phyloP scores from a whole-genome alignment of 2,888 invertebrate species.

The Chouioia cunea region DNA sequence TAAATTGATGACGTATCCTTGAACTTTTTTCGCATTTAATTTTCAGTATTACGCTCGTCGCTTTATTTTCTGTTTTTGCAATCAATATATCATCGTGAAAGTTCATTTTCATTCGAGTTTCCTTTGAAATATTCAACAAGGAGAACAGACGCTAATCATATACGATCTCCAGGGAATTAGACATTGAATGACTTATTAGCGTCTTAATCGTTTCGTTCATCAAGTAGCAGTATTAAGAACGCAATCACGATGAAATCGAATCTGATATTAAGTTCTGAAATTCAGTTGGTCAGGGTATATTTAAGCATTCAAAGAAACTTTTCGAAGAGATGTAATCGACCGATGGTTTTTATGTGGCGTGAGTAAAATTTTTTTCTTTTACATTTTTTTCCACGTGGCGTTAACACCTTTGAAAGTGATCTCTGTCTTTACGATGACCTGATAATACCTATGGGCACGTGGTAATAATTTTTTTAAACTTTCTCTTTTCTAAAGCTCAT shows the following conservation, averaged over 20 bases:
- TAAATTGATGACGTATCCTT: slow-evolving; percentile 40
- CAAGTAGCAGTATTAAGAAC: slow-evolving; percentile 15
- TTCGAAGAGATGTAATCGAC: too few species aligned
- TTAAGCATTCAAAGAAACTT: too few species aligned
- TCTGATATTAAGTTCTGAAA: slow-evolving; percentile 7
- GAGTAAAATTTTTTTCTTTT: too few species aligned
- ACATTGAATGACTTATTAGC: slow-evolving; percentile 27
- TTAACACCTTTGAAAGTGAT: too few species aligned
- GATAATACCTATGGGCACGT: too few species aligned
- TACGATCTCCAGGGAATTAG: background rate
- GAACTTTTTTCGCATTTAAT: slow-evolving; percentile 35
- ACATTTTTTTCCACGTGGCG: too few species aligned
- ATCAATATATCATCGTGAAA: background rate
- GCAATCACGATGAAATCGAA: slow-evolving; percentile 17
- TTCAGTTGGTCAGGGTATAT: slow-evolving; percentile 13
- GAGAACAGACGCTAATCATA: background rate
- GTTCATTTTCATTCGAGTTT: slow-evolving; percentile 17
- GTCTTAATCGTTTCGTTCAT: slow-evolving; percentile 28
- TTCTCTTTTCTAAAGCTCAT: too few species aligned
- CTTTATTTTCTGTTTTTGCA: background rate
- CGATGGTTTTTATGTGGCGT: too few species aligned
- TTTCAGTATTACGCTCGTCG: background rate
- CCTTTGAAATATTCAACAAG: background rate
- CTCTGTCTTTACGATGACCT: too few species aligned
- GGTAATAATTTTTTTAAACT: too few species aligned